Evolutionary conservation across 2,113 vertebrate species (phyloP).

Genomic region (Leucopsar rothschildi): DNA sequence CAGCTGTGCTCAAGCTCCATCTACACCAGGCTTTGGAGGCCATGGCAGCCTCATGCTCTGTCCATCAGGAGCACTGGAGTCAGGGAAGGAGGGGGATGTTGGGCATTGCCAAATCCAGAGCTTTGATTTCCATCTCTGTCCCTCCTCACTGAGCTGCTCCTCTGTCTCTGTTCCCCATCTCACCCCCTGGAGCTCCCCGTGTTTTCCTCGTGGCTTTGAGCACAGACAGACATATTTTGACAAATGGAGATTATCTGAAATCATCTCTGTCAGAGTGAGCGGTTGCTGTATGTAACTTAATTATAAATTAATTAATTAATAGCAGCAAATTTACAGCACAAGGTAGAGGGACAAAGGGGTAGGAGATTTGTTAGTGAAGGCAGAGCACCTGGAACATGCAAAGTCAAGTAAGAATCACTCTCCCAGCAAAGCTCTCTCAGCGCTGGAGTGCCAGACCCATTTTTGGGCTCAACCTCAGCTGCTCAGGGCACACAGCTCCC

Average conservation of each 20-base stretch:
- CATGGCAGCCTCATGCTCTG: fast-evolving
- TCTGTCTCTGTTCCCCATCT: background rate
- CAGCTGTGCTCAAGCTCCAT: background rate
- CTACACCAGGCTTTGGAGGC: background rate
- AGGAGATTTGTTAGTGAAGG: background rate
- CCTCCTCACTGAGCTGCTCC: background rate
- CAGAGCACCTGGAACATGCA: fast-evolving
- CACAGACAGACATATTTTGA: constrained; percentile 39
- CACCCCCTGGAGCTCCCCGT: background rate
- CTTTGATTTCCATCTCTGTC: background rate
- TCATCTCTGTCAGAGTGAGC: background rate
- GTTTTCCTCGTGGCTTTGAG: background rate
- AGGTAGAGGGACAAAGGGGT: background rate
- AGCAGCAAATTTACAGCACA: background rate
- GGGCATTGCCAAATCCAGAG: background rate
- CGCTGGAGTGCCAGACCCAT: background rate
- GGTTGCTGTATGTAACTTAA: background rate
- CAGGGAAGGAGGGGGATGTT: background rate
- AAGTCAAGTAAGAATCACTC: background rate
- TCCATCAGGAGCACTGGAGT: fast-evolving
- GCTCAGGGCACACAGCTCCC: background rate
- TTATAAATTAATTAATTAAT: constrained; percentile 61
- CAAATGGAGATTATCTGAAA: constrained; percentile 9
- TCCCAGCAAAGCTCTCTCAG: background rate
- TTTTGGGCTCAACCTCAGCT: background rate